Percentiles rank a stretch among this genome's conserved stretches.
Conservation (phyloP, 2,888 invertebrate genomes). For the Zhuqinia jingwanae region DNA sequence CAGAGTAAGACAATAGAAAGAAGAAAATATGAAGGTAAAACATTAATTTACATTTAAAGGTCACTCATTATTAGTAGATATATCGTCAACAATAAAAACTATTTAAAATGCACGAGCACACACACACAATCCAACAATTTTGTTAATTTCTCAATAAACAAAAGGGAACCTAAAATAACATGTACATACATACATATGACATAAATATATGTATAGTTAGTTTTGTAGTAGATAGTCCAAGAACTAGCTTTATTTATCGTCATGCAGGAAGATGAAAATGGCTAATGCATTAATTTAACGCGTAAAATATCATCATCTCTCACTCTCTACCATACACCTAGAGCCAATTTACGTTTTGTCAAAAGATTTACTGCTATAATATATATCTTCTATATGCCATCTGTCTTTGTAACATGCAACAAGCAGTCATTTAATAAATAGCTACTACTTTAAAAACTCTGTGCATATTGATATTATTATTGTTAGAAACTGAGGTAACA, state of each 20-base stretch:
- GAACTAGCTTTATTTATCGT: neutral
- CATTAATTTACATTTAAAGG: conserved; percentile 54
- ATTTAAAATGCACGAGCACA: conserved; percentile 15
- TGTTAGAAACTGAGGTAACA: neutral
- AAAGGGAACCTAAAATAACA: too few relatives aligned
- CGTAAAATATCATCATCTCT: neutral
- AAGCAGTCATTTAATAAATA: too few relatives aligned
- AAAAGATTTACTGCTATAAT: conserved; percentile 12
- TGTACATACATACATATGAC: too few relatives aligned
- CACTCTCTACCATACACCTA: too few relatives aligned
- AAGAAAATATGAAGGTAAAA: neutral
- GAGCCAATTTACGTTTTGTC: conserved; percentile 4
- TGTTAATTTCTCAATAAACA: conserved; percentile 39
- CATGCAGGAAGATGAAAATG: conserved; percentile 47
- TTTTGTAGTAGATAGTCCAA: conserved; percentile 1
- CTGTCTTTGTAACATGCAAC: too few relatives aligned
- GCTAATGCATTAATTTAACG: conserved; percentile 49
- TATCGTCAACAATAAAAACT: conserved; percentile 16
- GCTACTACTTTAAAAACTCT: too few relatives aligned
- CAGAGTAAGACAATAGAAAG: neutral
- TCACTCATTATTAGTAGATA: conserved; percentile 19
- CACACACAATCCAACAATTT: conserved; percentile 2
- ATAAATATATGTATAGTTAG: conserved; percentile 7
- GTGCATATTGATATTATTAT: too few relatives aligned
- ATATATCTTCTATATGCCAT: conserved; percentile 1